phyloP scores from a whole-genome alignment of 2,888 invertebrate genomes.

The Drosophila helvetica region DNA sequence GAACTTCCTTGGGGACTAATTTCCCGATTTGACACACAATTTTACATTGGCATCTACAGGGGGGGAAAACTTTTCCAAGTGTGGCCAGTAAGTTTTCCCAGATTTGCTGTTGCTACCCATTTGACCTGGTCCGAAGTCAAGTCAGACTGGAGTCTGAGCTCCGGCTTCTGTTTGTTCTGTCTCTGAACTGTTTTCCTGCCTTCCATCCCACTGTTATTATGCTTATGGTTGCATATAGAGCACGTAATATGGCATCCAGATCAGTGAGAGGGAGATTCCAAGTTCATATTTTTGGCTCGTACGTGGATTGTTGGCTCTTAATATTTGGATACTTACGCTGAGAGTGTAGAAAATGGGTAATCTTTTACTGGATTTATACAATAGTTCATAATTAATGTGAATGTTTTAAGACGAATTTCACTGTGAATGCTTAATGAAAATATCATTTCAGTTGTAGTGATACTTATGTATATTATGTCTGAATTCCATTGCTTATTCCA shows the following conservation, averaged over 20 bases:
- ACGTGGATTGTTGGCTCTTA: conserved; percentile 24
- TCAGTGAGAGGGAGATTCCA: conserved; percentile 27
- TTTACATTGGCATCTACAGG: conserved; percentile 39
- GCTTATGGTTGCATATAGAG: conserved; percentile 75
- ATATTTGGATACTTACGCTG: conserved; percentile 4
- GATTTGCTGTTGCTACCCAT: conserved; percentile 34
- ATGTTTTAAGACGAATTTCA: too few species aligned
- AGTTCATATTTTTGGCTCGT: conserved; percentile 28
- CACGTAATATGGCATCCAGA: conserved; percentile 75
- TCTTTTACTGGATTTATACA: too few species aligned
- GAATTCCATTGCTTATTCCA: neutral
- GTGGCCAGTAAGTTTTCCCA: conserved; percentile 14
- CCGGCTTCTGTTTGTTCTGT: conserved; percentile 15
- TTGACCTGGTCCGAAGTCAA: conserved; percentile 37
- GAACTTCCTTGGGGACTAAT: conserved; percentile 72
- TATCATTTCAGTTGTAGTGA: neutral
- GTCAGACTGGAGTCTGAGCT: conserved; percentile 14
- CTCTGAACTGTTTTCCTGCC: conserved; percentile 30
- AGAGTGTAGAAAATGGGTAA: neutral
- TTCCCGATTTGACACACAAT: conserved; percentile 75
- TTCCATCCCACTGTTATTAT: conserved; percentile 57
- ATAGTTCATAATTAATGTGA: too few species aligned
- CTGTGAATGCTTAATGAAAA: neutral
- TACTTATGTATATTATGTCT: neutral
- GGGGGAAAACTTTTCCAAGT: conserved; percentile 16